phyloP scores from a whole-genome alignment of 2,888 invertebrate genomes.

The Sialis fuliginosa region DNA sequence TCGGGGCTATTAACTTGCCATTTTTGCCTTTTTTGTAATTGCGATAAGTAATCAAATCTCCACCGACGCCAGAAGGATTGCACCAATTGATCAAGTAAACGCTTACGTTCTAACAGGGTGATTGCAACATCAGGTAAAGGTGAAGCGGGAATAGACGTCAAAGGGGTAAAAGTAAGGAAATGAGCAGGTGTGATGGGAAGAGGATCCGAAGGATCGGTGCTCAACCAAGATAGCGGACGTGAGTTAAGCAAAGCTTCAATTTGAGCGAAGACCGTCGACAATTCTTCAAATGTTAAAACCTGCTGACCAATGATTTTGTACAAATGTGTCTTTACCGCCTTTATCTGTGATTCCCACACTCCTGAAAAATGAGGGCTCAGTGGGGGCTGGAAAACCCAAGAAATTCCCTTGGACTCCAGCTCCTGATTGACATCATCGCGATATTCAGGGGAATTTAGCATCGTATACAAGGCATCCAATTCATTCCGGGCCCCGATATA shows the following conservation, averaged over 20 bases:
- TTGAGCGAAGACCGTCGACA: not conserved
- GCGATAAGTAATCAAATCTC: not conserved
- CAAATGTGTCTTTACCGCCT: not conserved
- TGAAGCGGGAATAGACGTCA: not conserved
- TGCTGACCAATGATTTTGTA: not conserved
- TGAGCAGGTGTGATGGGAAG: conserved; percentile 6
- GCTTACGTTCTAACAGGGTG: not conserved
- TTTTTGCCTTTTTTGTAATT: conserved; percentile 1
- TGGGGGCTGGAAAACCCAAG: not conserved
- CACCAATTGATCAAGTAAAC: conserved; percentile 1
- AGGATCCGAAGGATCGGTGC: conserved; percentile 5
- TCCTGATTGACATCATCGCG: not conserved
- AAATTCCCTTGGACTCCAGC: not conserved
- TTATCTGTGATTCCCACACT: not conserved
- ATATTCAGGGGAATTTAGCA: not conserved
- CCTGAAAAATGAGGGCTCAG: not conserved
- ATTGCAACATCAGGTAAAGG: not conserved
- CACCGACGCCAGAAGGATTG: conserved; percentile 3
- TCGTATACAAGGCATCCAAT: not conserved
- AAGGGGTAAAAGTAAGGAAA: conserved; percentile 5
- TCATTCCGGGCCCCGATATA: conserved; percentile 10
- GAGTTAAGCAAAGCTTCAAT: conserved; percentile 10
- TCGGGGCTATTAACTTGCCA: not conserved
- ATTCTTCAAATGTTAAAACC: not conserved
- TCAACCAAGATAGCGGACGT: conserved; percentile 6